These are phyloP conservation scores for Hippocampus kuda DNA, from an alignment of 2,797 vertebrate species.

Conservation along the genomic window DNA sequence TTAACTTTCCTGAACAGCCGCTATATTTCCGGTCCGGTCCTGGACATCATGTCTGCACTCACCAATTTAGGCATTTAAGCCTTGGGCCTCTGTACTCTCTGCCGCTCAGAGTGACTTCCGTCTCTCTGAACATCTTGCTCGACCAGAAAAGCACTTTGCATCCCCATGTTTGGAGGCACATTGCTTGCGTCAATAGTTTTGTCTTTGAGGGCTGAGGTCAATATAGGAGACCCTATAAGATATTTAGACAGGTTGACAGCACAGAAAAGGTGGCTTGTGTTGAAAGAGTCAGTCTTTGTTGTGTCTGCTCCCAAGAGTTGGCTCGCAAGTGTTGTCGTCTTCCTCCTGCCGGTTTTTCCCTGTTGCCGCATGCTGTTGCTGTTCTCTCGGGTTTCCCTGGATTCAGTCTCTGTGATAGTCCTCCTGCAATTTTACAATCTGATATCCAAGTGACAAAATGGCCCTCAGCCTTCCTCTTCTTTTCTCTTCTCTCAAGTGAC, in stretches of 20 bases:
- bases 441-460: background rate
- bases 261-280: background rate
- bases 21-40: too few species aligned
- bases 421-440: background rate
- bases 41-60: too few species aligned
- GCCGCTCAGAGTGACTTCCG: slow-evolving; percentile 13
- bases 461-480: background rate
- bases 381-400: background rate
- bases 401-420: background rate
- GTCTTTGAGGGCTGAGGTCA: slow-evolving; percentile 21
- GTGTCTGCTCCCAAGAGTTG: background rate
- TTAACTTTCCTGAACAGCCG: too few species aligned
- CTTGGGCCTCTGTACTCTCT: slow-evolving; percentile 20
- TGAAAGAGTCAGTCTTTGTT: background rate
- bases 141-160: slow-evolving; percentile 28
- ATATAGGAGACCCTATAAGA: background rate
- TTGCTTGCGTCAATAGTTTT: slow-evolving; percentile 15
- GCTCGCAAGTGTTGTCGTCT: background rate
- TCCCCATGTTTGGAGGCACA: slow-evolving; percentile 7
- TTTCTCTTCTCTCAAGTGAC: slow-evolving; percentile 49
- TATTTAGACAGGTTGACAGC: background rate
- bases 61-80: slow-evolving; percentile 5
- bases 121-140: slow-evolving; percentile 29
- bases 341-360: background rate
- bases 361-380: background rate